A percentile compares a stretch with the other conserved stretches of the same genome.
Evolutionary conservation across 2,888 invertebrate genomes (phyloP).

Genomic region (Coenonympha arcania): DNA sequence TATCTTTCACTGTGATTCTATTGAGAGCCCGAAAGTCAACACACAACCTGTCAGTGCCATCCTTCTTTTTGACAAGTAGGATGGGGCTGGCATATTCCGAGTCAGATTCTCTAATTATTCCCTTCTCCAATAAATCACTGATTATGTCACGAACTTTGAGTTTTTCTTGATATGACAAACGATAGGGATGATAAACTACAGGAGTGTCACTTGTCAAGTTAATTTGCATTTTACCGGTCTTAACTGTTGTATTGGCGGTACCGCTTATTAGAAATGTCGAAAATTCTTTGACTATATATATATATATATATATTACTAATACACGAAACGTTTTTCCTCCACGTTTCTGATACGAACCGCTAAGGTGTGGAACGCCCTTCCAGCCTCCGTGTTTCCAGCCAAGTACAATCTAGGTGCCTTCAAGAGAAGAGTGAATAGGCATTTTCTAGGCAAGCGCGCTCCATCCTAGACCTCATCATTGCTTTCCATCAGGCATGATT

Average conservation of each 20-base stretch:
- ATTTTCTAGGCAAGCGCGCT: too few species aligned
- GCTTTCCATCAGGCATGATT: too few species aligned
- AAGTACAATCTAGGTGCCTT: too few species aligned
- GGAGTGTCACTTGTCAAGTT: constrained; percentile 23
- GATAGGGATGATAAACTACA: constrained; percentile 28
- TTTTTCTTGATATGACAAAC: constrained; percentile 27
- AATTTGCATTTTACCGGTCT: constrained; percentile 25
- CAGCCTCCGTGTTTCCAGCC: too few species aligned
- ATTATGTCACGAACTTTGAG: constrained; percentile 25
- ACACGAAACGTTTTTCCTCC: too few species aligned
- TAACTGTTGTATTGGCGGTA: constrained; percentile 28
- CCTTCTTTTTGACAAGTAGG: constrained; percentile 22
- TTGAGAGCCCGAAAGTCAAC: constrained; percentile 30
- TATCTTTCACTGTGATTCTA: constrained; percentile 26
- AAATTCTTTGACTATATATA: not conserved
- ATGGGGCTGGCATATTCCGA: constrained; percentile 28
- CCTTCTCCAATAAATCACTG: constrained; percentile 24
- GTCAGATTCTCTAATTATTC: constrained; percentile 16
- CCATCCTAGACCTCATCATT: too few species aligned
- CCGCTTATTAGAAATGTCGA: constrained; percentile 8
- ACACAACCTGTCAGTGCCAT: constrained; percentile 25
- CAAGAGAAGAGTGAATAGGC: too few species aligned
- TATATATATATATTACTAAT: too few species aligned
- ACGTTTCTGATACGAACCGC: too few species aligned
- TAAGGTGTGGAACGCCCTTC: too few species aligned